Conservation (phyloP, 2,113 vertebrate species). For the Carettochelys insculpta region DNA sequence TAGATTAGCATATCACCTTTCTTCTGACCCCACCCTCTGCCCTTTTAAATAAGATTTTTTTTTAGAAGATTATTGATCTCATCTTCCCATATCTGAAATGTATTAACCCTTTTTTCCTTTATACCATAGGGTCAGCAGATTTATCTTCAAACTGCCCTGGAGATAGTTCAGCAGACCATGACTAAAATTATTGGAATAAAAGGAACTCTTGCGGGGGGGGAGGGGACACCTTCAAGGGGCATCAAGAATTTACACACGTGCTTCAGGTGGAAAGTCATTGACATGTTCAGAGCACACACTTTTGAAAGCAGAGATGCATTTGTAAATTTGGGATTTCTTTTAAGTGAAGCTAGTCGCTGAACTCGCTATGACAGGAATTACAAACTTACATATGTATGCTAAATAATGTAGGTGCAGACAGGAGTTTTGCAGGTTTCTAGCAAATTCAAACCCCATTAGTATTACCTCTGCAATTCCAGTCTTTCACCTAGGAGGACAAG, state of each 20-base stretch:
- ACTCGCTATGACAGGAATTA: not conserved
- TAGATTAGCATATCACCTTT: not conserved
- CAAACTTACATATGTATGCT: not conserved
- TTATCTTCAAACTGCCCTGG: conserved; percentile 90
- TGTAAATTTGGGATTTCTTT: not conserved
- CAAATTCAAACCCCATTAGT: not conserved
- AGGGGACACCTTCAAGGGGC: not conserved
- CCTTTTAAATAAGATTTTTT: not conserved
- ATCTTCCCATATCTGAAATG: not conserved
- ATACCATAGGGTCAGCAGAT: conserved; percentile 85
- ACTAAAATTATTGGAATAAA: conserved; percentile 67
- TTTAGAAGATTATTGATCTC: not conserved
- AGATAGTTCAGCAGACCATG: conserved; percentile 88
- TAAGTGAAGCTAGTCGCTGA: not conserved
- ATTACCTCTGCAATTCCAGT: not conserved
- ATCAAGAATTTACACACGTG: not conserved
- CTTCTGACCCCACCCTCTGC: not conserved
- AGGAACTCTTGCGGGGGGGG: no score
- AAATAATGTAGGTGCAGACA: not conserved
- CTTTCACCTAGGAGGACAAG: not conserved
- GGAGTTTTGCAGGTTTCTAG: not conserved
- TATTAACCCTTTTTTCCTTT: conserved; percentile 17
- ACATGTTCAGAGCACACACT: not conserved
- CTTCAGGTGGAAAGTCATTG: not conserved
- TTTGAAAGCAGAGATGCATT: not conserved